Evolutionary conservation across 2,113 vertebrate species (phyloP), one percentile per base, ranked within the genome.

Genomic region (Carettochelys insculpta): DNA sequence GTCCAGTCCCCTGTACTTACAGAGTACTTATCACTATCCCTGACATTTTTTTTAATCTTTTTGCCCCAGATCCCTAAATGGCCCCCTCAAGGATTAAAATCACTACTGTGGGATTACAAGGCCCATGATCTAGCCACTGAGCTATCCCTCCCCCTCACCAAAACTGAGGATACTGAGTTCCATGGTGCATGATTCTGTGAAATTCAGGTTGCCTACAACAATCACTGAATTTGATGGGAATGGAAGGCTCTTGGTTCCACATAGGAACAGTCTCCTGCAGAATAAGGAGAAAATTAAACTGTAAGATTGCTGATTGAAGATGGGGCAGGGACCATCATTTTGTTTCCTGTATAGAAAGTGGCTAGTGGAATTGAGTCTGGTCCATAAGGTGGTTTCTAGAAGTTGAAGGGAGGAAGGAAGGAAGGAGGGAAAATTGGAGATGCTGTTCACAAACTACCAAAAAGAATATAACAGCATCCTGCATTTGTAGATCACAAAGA

Each of bases 131-230:
- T n/a, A n/a, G n/a, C n/a, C n/a, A n/a, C n/a, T n/a, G n/a, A n/a
- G n/a, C n/a, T n/a, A n/a, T n/a, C n/a, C n/a, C n/a, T n/a, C n/a
- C n/a, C n/a, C n/a, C n/a, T n/a, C n/a, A n/a, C 48, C 38, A 73
- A 88, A 86, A 71, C 54, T 76, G 5, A 77, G 0, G 0, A 2
- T 27, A 3, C n/a, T 79, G 16, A 80, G 38, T 78, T 88, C 82
- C 61, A 38, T 65, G 0, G 1, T 87, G 16, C 1, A 89, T 19
- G n/a, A 7, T 61, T 87, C 27, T 83, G 3, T 29, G 24, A 89
- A n/a, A 4, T 38, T 47, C 91, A 94, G 71, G 71, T 4, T 9
- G 45, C 9, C 5, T 22, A 53, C 5, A n/a, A 3, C 0, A 0
- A 25, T 5, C 61, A 56, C 52, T 83, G 11, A 92, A 65, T 65